phyloP scores from a whole-genome alignment of 2,888 invertebrate species.

The Merodon equestris region DNA sequence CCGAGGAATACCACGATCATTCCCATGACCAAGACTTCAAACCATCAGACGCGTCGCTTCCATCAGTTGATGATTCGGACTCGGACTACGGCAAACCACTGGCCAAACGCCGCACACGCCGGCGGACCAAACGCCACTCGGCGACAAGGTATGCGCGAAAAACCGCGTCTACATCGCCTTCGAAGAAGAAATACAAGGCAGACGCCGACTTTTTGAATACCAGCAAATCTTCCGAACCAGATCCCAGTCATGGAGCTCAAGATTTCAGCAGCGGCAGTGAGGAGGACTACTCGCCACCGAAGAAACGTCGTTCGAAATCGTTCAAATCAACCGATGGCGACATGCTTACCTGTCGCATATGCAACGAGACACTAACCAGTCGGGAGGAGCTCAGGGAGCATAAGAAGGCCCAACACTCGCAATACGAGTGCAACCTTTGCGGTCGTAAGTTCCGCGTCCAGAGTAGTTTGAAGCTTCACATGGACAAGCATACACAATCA shows the following conservation, averaged over 20 bases:
- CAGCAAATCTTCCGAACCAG: slow-evolving; percentile 38
- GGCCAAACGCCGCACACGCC: slow-evolving; percentile 60
- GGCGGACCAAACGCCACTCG: slow-evolving; percentile 15
- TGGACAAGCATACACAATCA: slow-evolving; percentile 76
- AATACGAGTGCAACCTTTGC: slow-evolving; percentile 78
- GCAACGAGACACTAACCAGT: slow-evolving; percentile 79
- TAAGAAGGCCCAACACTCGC: slow-evolving; percentile 76
- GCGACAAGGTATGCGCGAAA: slow-evolving; percentile 15
- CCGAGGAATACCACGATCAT: slow-evolving; percentile 70
- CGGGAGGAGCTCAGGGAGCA: slow-evolving; percentile 80
- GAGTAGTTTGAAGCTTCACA: slow-evolving; percentile 78
- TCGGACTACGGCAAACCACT: slow-evolving; percentile 71
- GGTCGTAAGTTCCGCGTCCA: slow-evolving; percentile 78
- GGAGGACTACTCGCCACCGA: slow-evolving; percentile 61
- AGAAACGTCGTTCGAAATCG: slow-evolving; percentile 38
- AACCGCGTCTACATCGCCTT: neutral
- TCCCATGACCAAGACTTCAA: slow-evolving; percentile 78
- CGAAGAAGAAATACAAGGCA: neutral
- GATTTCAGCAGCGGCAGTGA: slow-evolving; percentile 68
- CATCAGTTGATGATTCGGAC: slow-evolving; percentile 73
- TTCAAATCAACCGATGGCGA: slow-evolving; percentile 55
- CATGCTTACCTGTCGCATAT: slow-evolving; percentile 74
- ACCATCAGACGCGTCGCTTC: slow-evolving; percentile 75
- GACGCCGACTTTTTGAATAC: slow-evolving; percentile 52
- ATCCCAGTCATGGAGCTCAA: slow-evolving; percentile 43